These are phyloP conservation scores for fruit fly (Drosophila melanogaster) DNA, from an alignment of 1,140 invertebrate genomes.

Conservation along the genomic window Release_6_plus_ISO1_MT NC_004354.4:11743001-11743500, in stretches of 20 bases:
- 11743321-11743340: slow-evolving; percentile 18
- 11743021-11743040: slow-evolving; percentile 79
- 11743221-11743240: slow-evolving; percentile 10
- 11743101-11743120: slow-evolving; percentile 39
- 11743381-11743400: slow-evolving; percentile 62
- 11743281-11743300: slow-evolving; percentile 68
- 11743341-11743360: neutral
- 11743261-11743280: slow-evolving; percentile 26
- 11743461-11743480: slow-evolving; percentile 61
- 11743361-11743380: slow-evolving; percentile 27
- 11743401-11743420: slow-evolving; percentile 3
- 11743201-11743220: slow-evolving; percentile 20
- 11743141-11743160: slow-evolving; percentile 77
- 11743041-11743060: slow-evolving; percentile 81
- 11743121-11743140: slow-evolving; percentile 72
- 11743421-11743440: slow-evolving; percentile 62
- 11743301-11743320: slow-evolving; percentile 24
- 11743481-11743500: slow-evolving; percentile 37
- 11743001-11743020: slow-evolving; percentile 74
- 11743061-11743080: slow-evolving; percentile 71
- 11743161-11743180: slow-evolving; percentile 9
- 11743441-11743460: slow-evolving; percentile 30
- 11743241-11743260: slow-evolving; percentile 20
- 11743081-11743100: slow-evolving; percentile 81
- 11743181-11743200: slow-evolving; percentile 17